Evolutionary conservation across 2,113 vertebrate genomes (phyloP).

Genomic region (Paradoxurus hermaphroditus): DNA sequence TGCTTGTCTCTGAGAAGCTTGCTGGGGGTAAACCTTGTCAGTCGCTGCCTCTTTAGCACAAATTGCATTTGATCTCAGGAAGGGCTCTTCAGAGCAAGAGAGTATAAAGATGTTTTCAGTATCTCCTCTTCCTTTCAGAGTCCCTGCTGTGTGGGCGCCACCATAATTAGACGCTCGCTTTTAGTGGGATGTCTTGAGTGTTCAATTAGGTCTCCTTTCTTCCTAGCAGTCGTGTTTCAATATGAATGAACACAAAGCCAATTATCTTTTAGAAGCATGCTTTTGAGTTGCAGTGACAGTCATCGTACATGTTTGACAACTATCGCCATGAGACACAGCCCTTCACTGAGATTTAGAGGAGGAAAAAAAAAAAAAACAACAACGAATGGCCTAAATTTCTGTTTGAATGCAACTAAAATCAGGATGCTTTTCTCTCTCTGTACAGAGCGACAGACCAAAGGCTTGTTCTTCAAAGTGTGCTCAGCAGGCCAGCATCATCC

Average conservation of each 20-base stretch:
- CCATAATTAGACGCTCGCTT: conserved; percentile 71
- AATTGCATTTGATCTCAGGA: conserved; percentile 61
- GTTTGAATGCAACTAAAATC: neutral
- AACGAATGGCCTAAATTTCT: neutral
- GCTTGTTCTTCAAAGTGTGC: neutral
- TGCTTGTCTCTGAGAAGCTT: conserved; percentile 40
- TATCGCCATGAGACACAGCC: neutral
- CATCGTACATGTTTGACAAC: conserved; percentile 62
- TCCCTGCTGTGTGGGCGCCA: conserved; percentile 51
- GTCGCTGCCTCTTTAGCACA: conserved; percentile 51
- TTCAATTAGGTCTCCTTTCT: conserved; percentile 71
- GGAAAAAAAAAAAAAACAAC: neutral
- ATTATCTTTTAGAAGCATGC: conserved; percentile 66
- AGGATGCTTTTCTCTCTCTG: neutral
- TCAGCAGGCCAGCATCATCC: neutral
- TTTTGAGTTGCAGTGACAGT: conserved; percentile 36
- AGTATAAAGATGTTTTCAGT: conserved; percentile 67
- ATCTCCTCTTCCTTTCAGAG: conserved; percentile 35
- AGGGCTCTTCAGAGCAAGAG: conserved; percentile 65
- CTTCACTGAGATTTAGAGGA: neutral
- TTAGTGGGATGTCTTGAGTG: conserved; percentile 56
- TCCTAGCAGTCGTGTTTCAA: conserved; percentile 70
- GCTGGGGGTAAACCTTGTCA: conserved; percentile 43
- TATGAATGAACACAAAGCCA: conserved; percentile 73
- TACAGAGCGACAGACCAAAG: neutral